Base-by-base conservation (phyloP, 2,797 vertebrate species). In the Octomys mimax region DNA sequence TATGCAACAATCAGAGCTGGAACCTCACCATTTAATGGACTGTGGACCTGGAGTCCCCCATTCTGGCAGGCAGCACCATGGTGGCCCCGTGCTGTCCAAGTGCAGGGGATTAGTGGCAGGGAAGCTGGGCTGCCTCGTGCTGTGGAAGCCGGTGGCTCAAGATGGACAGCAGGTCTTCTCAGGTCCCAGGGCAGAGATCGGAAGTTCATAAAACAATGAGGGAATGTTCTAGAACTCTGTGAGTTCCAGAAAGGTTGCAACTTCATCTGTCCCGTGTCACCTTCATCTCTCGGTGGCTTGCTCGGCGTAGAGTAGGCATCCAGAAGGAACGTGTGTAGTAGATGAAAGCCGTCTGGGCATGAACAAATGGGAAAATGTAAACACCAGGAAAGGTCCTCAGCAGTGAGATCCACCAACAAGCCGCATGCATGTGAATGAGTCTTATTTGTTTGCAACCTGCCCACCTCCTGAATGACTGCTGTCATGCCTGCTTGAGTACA, bases 371-470 rank as follows among this genome's bases (percentile, higher is more conserved):
- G 68, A 42, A 22, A 97, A 52, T 57, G 22, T 12, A 90, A 71
- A n/a, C 24, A 77, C 33, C 71, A 71, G 42, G 24, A 52, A 90
- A 61, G 71, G 22, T 78, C 71, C 61, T 19, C 85, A 6, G 42
- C 24, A 42, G 71, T 33, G 57, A n/a, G 54, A 78, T 22, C 87
- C 89, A 46, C 19, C 26, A 36, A 31, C 81, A 36, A 86, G 42
- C 82, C 64, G 0, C 7, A 22, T 39, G 18, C 49, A 36, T 18
- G 11, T 14, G 24, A 18, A 49, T 21, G 61, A 82, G 78, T 77
- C 83, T 85, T 59, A 64, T 89, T 92, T 90, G n/a, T 46, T 85
- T 80, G 75, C 49, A 84, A 85, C 81, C 46, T 13, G 8, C 28
- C 9, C 52, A 39, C 49, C 5, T 61, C n/a, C 42, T 5, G 7